Percentiles rank a stretch among this genome's conserved stretches.
phyloP scores from a whole-genome alignment of 1,140 invertebrate genomes.

The Euura lappo region DNA sequence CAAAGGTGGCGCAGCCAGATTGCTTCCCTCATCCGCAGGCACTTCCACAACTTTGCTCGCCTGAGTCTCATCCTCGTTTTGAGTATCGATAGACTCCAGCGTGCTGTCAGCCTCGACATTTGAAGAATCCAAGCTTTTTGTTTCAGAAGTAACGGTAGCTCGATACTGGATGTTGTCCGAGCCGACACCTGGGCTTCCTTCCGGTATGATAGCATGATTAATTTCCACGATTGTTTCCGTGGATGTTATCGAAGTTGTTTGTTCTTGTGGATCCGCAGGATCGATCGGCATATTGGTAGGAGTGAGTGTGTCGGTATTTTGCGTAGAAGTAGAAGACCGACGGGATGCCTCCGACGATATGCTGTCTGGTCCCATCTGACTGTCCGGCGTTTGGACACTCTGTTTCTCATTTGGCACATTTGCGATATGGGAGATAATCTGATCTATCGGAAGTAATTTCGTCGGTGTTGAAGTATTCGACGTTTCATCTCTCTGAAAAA shows the following conservation, averaged over 20 bases:
- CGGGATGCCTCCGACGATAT: conserved; percentile 51
- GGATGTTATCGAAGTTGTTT: conserved; percentile 23
- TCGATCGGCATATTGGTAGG: conserved; percentile 51
- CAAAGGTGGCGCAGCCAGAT: conserved; percentile 53
- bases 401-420: conserved; percentile 40
- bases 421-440: conserved; percentile 56
- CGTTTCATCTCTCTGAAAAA: conserved; percentile 60
- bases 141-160: conserved; percentile 14
- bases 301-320: conserved; percentile 56
- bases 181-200: not conserved
- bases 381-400: conserved; percentile 32
- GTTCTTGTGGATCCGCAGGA: conserved; percentile 47
- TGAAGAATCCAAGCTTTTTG: conserved; percentile 7
- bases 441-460: conserved; percentile 56
- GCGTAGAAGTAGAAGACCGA: conserved; percentile 55
- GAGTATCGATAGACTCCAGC: conserved; percentile 12
- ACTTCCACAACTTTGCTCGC: conserved; percentile 14
- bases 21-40: conserved; percentile 27
- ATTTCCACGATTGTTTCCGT: conserved; percentile 32
- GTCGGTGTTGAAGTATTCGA: conserved; percentile 55
- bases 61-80: conserved; percentile 20
- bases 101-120: conserved; percentile 22
- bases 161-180: not conserved
- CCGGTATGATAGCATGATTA: conserved; percentile 12
- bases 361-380: conserved; percentile 34